Percentiles rank a stretch among this genome's conserved stretches.
Evolutionary conservation across 2,888 invertebrate genomes (phyloP).

Genomic region (Xylota sylvarum): DNA sequence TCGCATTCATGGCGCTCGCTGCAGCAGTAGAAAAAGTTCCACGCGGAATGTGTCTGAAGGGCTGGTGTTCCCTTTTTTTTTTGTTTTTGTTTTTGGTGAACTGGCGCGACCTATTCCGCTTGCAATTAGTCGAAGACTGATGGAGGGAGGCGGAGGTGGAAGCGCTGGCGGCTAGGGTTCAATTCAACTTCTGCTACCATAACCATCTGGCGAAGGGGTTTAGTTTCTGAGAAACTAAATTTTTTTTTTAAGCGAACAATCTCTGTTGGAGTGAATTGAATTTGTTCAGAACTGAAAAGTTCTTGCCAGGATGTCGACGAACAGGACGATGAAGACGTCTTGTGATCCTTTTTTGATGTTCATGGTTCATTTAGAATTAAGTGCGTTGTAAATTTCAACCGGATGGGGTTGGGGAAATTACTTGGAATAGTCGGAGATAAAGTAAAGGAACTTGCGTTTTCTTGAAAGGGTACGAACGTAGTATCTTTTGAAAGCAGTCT

Average conservation of each 20-base stretch:
- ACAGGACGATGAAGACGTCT: conserved; percentile 21
- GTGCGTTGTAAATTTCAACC: conserved; percentile 32
- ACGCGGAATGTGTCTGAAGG: conserved; percentile 49
- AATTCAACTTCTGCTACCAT: conserved; percentile 34
- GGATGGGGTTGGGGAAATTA: not conserved
- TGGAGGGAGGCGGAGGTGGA: not conserved
- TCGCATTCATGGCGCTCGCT: conserved; percentile 39
- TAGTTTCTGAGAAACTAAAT: conserved; percentile 14
- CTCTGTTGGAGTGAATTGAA: conserved; percentile 22
- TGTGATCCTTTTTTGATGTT: conserved; percentile 27
- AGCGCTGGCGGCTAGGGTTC: conserved; percentile 28
- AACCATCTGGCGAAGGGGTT: conserved; percentile 25
- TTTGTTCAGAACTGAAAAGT: conserved; percentile 29
- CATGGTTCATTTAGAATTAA: conserved; percentile 50
- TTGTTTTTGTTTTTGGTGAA: conserved; percentile 5
- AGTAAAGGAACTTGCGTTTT: too few species aligned
- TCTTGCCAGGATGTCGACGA: conserved; percentile 10
- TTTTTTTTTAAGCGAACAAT: conserved; percentile 1
- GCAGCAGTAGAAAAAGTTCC: conserved; percentile 17
- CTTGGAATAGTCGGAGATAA: too few species aligned
- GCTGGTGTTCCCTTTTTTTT: not conserved
- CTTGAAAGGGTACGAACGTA: too few species aligned
- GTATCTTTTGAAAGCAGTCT: too few species aligned
- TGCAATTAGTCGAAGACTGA: conserved; percentile 35
- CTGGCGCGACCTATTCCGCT: conserved; percentile 6